A percentile compares a stretch with the other conserved stretches of the same genome.
Evolutionary conservation across 1,140 invertebrate species (phyloP).

Genomic region (Drosophila sulfurigaster): DNA sequence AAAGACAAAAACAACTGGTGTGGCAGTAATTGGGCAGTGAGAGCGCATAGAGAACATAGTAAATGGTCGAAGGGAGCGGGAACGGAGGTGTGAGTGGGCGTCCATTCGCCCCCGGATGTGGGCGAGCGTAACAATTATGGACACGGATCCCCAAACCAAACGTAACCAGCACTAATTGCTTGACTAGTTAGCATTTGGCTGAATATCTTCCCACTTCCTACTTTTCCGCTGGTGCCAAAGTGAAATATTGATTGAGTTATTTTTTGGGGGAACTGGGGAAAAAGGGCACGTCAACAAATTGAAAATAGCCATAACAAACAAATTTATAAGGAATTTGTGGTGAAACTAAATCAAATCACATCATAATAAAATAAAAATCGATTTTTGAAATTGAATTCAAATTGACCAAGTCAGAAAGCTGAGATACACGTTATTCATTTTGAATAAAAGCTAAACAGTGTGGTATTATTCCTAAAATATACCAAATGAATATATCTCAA

Average conservation of each 20-base stretch:
- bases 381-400: not conserved
- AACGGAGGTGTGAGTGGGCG: not conserved
- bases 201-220: constrained; percentile 17
- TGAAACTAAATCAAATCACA: not conserved
- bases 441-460: too few species aligned
- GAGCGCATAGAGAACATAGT: not conserved
- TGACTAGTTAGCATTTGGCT: constrained; percentile 58
- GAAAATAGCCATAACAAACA: constrained; percentile 1
- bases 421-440: too few species aligned
- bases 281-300: not conserved
- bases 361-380: not conserved
- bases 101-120: constrained; percentile 44
- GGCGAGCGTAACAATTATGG: constrained; percentile 59
- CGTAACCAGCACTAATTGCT: constrained; percentile 61
- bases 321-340: not conserved
- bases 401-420: too few species aligned
- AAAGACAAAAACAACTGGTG: constrained; percentile 64
- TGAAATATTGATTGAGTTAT: constrained; percentile 73
- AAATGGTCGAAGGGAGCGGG: not conserved
- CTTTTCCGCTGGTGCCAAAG: constrained; percentile 33
- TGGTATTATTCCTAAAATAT: too few species aligned
- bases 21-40: constrained; percentile 69
- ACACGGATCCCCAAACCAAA: constrained; percentile 24
- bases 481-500: too few species aligned
- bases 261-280: constrained; percentile 18